Evolutionary conservation across 2,888 invertebrate species (phyloP), one percentile per base, ranked within the genome.

Genomic region (Macrosiphum euphorbiae): DNA sequence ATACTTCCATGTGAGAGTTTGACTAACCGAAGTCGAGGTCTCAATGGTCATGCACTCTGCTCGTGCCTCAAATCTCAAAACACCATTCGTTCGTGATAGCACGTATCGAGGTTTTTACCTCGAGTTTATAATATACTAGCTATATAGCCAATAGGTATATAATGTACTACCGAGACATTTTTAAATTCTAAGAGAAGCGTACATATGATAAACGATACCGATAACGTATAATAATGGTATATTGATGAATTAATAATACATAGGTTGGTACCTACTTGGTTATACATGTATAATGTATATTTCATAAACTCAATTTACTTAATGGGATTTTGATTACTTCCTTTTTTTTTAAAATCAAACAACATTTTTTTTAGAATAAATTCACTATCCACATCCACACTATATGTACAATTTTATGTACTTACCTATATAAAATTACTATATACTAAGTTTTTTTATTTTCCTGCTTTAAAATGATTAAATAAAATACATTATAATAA

Each of bases 11-110:
- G 55, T n/a, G 13, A 52, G 35, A 78, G 78, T 90, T 67, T 78
- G 78, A 67, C 26, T 90, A 61, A 67, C 61, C 0, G 24, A 61
- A 67, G 90, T 90, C 90, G 90, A 90, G 90, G 90, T 90, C 61
- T 90, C n/a, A 67, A 90, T 67, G 44, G 47, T 47, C 67, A 67
- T 86, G 86, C 41, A 78, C 78, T 86, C 47, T n/a, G n/a, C n/a
- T 86, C 47, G 47, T 67, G 90, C 2, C 67, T 90, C 47, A 61
- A 61, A 89, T 61, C 20, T 90, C 44, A 89, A 28, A 44, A 58
- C 55, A n/a, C 41, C 16, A 89, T 89, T 58, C 41, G 24, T 55
- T 55, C 52, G 52, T 58, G 55, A 58, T 89, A 58, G 1, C 8
- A n/a, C n/a, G 20, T 78, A 78, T 78, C 78, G 78, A 78, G 78